phyloP scores from a whole-genome alignment of 2,113 vertebrate genomes.

The Chaetura pelagica region DNA sequence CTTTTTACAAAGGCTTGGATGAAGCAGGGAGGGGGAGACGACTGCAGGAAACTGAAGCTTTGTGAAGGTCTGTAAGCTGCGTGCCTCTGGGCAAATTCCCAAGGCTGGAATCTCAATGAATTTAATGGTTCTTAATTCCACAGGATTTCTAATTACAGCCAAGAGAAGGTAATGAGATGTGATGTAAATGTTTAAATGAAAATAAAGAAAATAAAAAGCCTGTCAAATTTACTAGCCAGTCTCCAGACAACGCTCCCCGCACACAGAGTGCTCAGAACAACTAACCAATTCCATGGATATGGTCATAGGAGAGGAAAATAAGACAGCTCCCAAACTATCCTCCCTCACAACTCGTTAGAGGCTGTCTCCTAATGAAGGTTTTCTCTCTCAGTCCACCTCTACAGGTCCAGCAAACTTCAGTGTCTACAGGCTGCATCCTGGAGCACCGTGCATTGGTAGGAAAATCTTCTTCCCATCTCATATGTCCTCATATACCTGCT shows the following conservation, averaged over 20 bases:
- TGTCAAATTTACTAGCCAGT: conserved; percentile 52
- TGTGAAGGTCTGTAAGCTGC: conserved; percentile 35
- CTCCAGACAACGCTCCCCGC: background rate
- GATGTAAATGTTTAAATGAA: conserved; percentile 56
- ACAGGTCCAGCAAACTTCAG: background rate
- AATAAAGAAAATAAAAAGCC: conserved; percentile 54
- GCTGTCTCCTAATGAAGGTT: background rate
- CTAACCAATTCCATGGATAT: background rate
- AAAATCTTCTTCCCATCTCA: background rate
- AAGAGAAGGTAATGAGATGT: conserved; percentile 73
- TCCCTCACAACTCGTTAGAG: background rate
- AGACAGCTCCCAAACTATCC: background rate
- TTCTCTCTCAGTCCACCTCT: background rate
- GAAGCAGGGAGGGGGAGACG: conserved; percentile 28
- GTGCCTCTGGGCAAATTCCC: conserved; percentile 74
- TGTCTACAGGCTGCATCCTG: background rate
- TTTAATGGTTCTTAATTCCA: conserved; percentile 76
- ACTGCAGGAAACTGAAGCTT: conserved; percentile 19
- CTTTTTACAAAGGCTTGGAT: conserved; percentile 35
- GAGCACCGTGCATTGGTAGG: fast-evolving
- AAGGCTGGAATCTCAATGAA: conserved; percentile 70
- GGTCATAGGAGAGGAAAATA: background rate
- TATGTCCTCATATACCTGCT: background rate
- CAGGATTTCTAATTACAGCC: conserved; percentile 76
- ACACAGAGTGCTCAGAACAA: fast-evolving